Conservation (phyloP, 2,797 vertebrate species). For the Erethizon dorsatum region DNA sequence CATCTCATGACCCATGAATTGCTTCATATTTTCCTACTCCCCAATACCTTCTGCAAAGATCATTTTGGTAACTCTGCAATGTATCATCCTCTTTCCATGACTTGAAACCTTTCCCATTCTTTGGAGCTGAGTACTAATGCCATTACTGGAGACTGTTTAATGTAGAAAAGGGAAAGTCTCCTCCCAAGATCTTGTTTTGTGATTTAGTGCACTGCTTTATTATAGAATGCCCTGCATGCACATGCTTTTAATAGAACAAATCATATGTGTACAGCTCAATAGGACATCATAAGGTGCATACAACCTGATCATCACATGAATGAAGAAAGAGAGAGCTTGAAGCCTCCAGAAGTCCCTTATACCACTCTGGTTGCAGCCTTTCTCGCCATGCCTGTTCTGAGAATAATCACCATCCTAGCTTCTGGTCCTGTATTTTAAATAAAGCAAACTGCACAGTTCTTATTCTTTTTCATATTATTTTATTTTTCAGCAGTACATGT, state of each 20-base stretch:
- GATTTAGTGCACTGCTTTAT: background rate
- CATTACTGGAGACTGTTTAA: background rate
- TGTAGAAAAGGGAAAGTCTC: background rate
- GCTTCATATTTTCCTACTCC: background rate
- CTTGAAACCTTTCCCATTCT: background rate
- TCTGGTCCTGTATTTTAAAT: background rate
- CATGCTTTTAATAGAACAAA: background rate
- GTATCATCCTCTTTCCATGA: background rate
- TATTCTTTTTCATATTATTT: background rate
- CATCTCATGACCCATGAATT: accelerated
- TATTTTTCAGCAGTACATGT: background rate
- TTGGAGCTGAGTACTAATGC: background rate
- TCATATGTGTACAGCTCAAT: background rate
- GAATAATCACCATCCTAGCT: too few species aligned
- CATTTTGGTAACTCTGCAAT: background rate
- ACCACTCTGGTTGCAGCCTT: background rate
- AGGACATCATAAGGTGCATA: background rate
- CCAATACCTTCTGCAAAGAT: background rate
- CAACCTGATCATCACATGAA: accelerated
- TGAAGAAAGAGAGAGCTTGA: background rate
- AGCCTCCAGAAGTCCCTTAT: accelerated
- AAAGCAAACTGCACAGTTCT: background rate
- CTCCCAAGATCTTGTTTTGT: background rate
- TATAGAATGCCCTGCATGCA: background rate
- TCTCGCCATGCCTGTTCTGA: background rate